phyloP scores from a whole-genome alignment of 2,888 invertebrate genomes.

The Isotomurus palustris region DNA sequence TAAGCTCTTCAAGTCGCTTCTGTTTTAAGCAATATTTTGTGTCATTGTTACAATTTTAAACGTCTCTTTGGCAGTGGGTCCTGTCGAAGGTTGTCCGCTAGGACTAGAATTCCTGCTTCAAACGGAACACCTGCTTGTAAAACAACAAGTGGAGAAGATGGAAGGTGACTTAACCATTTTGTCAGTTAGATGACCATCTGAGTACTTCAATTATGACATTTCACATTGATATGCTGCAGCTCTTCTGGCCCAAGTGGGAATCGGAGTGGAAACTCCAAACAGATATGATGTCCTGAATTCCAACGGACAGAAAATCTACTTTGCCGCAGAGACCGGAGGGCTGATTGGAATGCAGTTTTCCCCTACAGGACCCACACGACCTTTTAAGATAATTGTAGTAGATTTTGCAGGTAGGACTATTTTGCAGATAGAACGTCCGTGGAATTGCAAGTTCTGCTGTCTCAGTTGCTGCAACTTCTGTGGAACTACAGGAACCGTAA shows the following conservation, averaged over 20 bases:
- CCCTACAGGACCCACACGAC: slow-evolving; percentile 1
- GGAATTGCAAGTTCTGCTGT: slow-evolving; percentile 7
- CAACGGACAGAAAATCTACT: slow-evolving; percentile 3
- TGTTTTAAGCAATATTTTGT: neutral
- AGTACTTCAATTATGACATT: neutral
- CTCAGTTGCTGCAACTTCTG: slow-evolving; percentile 5
- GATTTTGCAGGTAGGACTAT: slow-evolving; percentile 6
- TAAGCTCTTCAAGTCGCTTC: neutral
- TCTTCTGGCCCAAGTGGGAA: slow-evolving; percentile 5
- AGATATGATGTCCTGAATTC: slow-evolving; percentile 4
- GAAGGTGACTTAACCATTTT: no score
- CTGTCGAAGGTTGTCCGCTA: slow-evolving; percentile 6
- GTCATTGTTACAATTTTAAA: neutral
- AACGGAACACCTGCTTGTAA: slow-evolving; percentile 10
- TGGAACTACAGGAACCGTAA: slow-evolving; percentile 7
- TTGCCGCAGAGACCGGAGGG: slow-evolving; percentile 8
- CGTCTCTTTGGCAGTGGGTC: neutral
- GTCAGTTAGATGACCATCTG: no score
- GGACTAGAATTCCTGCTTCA: slow-evolving; percentile 6
- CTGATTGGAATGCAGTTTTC: slow-evolving; percentile 2
- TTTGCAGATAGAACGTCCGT: slow-evolving; percentile 3
- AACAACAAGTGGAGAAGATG: slow-evolving; percentile 11
- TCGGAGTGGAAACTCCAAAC: slow-evolving; percentile 6
- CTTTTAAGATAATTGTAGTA: neutral
- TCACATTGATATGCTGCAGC: neutral